phyloP scores from a whole-genome alignment of 92 coral and sea anemone genomes.

The Micromussa lordhowensis region DNA sequence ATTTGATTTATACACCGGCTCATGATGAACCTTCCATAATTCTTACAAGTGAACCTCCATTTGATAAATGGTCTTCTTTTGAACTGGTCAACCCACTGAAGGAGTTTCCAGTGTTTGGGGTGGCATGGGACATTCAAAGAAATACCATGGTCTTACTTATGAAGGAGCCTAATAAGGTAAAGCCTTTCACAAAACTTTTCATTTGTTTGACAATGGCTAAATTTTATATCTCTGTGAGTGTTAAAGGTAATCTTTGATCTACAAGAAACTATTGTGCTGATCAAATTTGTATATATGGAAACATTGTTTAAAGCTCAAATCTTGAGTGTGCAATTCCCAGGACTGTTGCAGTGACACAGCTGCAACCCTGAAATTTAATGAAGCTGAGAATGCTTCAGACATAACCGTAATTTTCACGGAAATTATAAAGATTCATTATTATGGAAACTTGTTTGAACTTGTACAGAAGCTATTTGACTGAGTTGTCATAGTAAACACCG shows the following conservation, averaged over 20 bases:
- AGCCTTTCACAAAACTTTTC: too few species aligned
- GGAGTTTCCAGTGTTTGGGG: slow-evolving; percentile 43
- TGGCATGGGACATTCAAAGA: slow-evolving; percentile 76
- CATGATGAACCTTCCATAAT: slow-evolving; percentile 51
- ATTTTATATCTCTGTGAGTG: neutral
- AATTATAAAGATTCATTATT: too few species aligned
- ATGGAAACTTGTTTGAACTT: too few species aligned
- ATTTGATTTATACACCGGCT: slow-evolving; percentile 56
- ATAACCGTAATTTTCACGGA: neutral
- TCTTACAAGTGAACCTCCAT: slow-evolving; percentile 78
- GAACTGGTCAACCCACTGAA: slow-evolving; percentile 24
- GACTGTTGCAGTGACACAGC: neutral
- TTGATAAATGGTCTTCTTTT: slow-evolving; percentile 66
- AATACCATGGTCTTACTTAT: slow-evolving; percentile 55
- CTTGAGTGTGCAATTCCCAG: neutral
- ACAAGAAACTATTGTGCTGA: neutral
- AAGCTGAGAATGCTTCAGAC: neutral
- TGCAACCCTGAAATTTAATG: neutral
- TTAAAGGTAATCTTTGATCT: neutral
- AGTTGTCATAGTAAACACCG: neutral
- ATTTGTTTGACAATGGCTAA: neutral
- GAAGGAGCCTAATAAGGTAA: slow-evolving; percentile 62
- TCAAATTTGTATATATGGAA: too few species aligned
- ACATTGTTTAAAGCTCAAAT: neutral
- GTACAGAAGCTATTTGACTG: neutral